Base-by-base conservation (phyloP, 1,140 invertebrate genomes). In the Telenomus remus region DNA sequence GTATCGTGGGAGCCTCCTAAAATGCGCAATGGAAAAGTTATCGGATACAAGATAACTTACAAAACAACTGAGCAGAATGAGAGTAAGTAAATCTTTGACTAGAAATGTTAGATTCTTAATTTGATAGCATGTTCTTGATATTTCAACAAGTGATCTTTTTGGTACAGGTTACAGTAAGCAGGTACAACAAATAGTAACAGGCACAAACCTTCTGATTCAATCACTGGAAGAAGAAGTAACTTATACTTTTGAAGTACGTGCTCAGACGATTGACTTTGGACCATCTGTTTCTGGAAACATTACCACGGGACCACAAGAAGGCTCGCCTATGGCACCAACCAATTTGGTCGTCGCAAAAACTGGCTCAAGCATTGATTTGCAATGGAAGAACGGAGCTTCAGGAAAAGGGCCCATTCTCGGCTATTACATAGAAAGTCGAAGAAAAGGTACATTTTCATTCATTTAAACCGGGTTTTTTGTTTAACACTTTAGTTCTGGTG, bases 241-340 rank as follows among this genome's bases (percentile, higher is more conserved):
- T 8, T 99, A 99, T 85, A 94, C 92, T 10, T 98, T 99, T 85
- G 93, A 91, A 11, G 95, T 99, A 33, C 90, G 94, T 77, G 97
- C 96, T 0, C 93, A 96, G 85, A 99, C 97, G 8, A 91, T 94
- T 49, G 95, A 95, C 80, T 92, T 93, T 84, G 96, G 96, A 0
- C 94, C 94, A 0, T 90, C 93, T 6, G 87, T 93, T 10, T 91
- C 90, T 39, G 93, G 91, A 54, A 97, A 96, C 86, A 94, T 97
- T 4, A 97, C 94, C 5, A 98, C 96, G 0, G 97, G 97, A 15
- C 96, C 97, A n/a, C 97, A 98, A 86, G 90, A 93, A 81, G 97
- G 96, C 35, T 97, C 96, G 0, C 97, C 97, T 12, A 91, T 91
- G 35, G 89, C 92, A 12, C 94, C 95, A 0, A 92, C 90, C 48